Percentiles rank a stretch among this genome's conserved stretches.
Conservation (phyloP, 2,888 invertebrate species). For the Dyspetes luteomarginatus region DNA sequence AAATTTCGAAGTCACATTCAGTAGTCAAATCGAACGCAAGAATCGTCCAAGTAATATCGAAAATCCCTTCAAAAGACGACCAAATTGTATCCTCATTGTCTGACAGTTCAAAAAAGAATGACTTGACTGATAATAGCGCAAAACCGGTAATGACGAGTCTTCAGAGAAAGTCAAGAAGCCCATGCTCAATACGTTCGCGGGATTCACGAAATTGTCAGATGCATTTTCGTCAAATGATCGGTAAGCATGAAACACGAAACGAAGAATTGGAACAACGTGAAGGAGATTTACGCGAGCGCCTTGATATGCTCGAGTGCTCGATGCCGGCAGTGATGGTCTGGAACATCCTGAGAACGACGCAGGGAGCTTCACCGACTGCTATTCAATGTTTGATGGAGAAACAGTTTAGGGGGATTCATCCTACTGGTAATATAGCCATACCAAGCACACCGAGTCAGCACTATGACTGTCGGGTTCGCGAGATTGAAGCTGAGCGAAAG, state of each 20-base stretch:
- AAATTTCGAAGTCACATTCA: slow-evolving; percentile 6
- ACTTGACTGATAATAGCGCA: neutral
- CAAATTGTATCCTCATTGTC: neutral
- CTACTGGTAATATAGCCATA: slow-evolving; percentile 5
- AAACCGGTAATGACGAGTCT: neutral
- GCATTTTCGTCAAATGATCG: slow-evolving; percentile 82
- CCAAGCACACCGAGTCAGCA: slow-evolving; percentile 74
- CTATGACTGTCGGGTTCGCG: slow-evolving; percentile 76
- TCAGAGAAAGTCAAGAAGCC: slow-evolving; percentile 33
- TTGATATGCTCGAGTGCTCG: slow-evolving; percentile 86
- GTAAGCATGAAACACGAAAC: slow-evolving; percentile 85
- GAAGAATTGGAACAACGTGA: slow-evolving; percentile 84
- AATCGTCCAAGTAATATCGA: neutral
- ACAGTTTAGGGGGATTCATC: slow-evolving; percentile 67
- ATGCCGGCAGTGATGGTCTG: slow-evolving; percentile 87
- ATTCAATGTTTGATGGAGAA: slow-evolving; percentile 71
- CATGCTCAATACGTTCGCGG: slow-evolving; percentile 39
- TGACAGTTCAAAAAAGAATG: slow-evolving; percentile 8
- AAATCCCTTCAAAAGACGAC: neutral
- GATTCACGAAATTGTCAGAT: slow-evolving; percentile 66
- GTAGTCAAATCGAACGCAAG: neutral
- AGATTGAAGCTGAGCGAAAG: slow-evolving; percentile 76
- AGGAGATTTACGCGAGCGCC: slow-evolving; percentile 84
- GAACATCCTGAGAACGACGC: slow-evolving; percentile 84
- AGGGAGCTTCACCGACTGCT: slow-evolving; percentile 63